These are phyloP conservation scores for Raja brachyura DNA, from an alignment of 2,113 vertebrate genomes.

Conservation along the genomic window DNA sequence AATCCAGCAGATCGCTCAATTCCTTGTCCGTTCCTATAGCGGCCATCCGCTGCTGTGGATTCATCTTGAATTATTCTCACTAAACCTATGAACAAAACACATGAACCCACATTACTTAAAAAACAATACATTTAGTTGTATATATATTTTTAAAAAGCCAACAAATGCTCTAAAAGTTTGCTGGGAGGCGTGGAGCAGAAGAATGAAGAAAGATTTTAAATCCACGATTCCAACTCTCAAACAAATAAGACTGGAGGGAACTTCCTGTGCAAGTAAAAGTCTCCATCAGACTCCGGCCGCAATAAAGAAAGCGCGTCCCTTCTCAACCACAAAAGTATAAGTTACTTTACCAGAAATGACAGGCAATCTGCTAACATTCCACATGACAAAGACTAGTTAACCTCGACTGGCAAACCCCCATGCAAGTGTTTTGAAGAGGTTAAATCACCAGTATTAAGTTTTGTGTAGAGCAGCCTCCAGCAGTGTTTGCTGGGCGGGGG, in stretches of 20 bases:
- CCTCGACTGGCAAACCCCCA: neutral
- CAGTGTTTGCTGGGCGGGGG: too few relatives aligned
- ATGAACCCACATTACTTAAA: conserved; percentile 39
- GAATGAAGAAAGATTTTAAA: too few relatives aligned
- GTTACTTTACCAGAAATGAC: conserved; percentile 11
- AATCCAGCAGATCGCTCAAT: conserved; percentile 97
- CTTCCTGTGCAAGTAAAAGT: neutral
- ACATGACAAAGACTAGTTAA: neutral
- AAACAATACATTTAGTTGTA: neutral
- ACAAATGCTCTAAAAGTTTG: neutral
- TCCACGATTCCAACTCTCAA: neutral
- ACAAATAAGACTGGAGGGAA: neutral
- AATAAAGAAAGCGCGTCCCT: too few relatives aligned
- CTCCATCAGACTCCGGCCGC: neutral
- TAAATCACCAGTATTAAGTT: neutral
- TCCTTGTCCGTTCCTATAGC: conserved; percentile 98
- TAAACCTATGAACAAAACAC: conserved; percentile 61
- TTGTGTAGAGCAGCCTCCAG: neutral
- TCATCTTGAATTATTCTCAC: conserved; percentile 78
- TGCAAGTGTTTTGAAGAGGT: neutral
- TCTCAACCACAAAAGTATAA: neutral
- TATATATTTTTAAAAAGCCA: neutral
- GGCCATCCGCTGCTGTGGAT: conserved; percentile 95
- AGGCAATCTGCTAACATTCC: neutral
- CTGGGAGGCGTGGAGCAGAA: too few relatives aligned